Evolutionary conservation across 2,888 invertebrate species (phyloP).

Genomic region (Piscicola geometra): DNA sequence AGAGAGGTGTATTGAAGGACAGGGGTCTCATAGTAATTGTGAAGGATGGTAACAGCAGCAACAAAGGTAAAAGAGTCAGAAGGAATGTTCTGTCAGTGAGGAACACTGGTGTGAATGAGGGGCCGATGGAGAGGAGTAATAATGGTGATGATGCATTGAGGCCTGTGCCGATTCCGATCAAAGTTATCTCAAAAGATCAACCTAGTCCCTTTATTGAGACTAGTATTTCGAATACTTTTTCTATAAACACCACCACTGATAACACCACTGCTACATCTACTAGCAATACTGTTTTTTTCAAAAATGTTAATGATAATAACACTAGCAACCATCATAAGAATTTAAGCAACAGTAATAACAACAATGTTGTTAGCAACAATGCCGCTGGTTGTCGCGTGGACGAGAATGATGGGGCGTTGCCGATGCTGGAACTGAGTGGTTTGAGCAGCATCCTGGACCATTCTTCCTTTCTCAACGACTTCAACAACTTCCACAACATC

Average conservation of each 20-base stretch:
- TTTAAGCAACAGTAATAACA: neutral
- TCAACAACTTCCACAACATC: neutral
- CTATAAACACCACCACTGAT: neutral
- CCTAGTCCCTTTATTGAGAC: neutral
- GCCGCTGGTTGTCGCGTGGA: too few relatives aligned
- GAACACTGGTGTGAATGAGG: neutral
- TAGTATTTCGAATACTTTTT: neutral
- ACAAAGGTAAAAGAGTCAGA: neutral
- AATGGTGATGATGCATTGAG: neutral
- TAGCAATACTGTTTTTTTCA: neutral
- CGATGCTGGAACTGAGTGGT: constrained; percentile 1
- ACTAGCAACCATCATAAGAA: neutral
- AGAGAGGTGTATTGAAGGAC: neutral
- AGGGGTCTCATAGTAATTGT: neutral
- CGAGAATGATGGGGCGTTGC: too few relatives aligned
- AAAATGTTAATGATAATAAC: neutral
- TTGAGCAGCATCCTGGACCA: constrained; percentile 1
- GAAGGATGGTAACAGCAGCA: neutral
- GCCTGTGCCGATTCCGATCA: neutral
- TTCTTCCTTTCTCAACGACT: constrained; percentile 4
- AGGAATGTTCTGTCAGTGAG: neutral
- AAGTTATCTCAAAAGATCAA: neutral
- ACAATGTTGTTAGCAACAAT: neutral
- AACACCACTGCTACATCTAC: neutral
- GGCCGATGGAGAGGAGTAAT: neutral